These are phyloP conservation scores for Hoplodrina ambigua DNA, from an alignment of 2,888 invertebrate species.

Conservation along the genomic window DNA sequence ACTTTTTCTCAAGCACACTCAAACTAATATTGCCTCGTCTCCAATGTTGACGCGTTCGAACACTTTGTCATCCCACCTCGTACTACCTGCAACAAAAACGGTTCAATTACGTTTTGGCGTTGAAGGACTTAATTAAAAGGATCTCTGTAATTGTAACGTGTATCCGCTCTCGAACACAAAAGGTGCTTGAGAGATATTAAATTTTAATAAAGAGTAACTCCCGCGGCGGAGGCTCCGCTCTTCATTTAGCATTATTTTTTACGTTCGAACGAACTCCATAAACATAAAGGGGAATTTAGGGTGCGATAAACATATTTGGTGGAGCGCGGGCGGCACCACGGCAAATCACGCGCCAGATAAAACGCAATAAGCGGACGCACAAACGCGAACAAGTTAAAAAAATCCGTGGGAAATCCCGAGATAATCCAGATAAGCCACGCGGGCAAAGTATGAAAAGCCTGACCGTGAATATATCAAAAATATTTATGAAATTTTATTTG, in stretches of 20 bases:
- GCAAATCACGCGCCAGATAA: conserved; percentile 80
- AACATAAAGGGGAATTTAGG: conserved; percentile 79
- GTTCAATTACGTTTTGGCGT: conserved; percentile 61
- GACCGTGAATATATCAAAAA: conserved; percentile 89
- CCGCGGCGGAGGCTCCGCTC: conserved; percentile 64
- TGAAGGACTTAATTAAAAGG: conserved; percentile 75
- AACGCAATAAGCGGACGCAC: conserved; percentile 84
- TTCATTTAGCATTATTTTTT: conserved; percentile 77
- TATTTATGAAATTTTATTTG: conserved; percentile 86
- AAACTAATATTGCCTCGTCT: conserved; percentile 59
- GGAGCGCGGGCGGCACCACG: conserved; percentile 69
- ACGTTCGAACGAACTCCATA: conserved; percentile 73
- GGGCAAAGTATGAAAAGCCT: conserved; percentile 86
- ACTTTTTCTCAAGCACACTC: conserved; percentile 60
- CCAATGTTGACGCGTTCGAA: conserved; percentile 49
- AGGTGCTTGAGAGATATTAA: conserved; percentile 78
- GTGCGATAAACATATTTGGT: conserved; percentile 82
- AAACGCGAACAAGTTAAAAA: conserved; percentile 86
- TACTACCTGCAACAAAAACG: conserved; percentile 73
- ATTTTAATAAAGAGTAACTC: conserved; percentile 82
- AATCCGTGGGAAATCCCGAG: conserved; percentile 81
- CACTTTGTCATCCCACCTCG: conserved; percentile 75
- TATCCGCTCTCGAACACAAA: conserved; percentile 72
- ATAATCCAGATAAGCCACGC: conserved; percentile 89
- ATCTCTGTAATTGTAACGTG: conserved; percentile 74